Percentiles rank a stretch among this genome's conserved stretches.
Evolutionary conservation across 2,888 invertebrate species (phyloP).

Genomic region (Leucophenga maculata): DNA sequence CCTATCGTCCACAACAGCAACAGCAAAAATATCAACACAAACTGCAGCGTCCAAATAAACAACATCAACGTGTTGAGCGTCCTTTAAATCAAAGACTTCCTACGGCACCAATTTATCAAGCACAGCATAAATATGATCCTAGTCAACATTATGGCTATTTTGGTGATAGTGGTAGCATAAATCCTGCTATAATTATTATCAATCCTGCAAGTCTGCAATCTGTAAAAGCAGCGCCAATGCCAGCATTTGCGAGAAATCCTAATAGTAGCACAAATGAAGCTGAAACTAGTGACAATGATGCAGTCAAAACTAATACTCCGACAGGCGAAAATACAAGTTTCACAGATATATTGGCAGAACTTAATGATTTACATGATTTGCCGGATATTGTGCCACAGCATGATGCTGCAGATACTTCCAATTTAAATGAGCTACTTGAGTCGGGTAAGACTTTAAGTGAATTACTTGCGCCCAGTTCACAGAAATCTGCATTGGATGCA

Average conservation of each 20-base stretch:
- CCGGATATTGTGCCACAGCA: background rate
- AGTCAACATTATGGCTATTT: background rate
- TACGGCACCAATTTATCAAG: background rate
- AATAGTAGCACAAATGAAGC: background rate
- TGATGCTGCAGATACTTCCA: background rate
- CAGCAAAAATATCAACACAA: background rate
- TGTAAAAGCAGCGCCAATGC: background rate
- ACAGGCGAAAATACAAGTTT: background rate
- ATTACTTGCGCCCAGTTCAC: too few species aligned
- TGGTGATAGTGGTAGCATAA: background rate
- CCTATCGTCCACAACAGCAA: background rate
- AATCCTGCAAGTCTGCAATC: constrained; percentile 26
- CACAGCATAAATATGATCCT: background rate
- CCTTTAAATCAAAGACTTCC: background rate
- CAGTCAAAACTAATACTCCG: background rate
- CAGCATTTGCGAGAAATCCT: background rate
- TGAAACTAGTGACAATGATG: background rate
- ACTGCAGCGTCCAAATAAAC: background rate
- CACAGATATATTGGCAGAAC: background rate
- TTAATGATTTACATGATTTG: background rate
- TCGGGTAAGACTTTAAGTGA: too few species aligned
- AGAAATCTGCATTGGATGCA: too few species aligned
- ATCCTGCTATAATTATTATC: constrained; percentile 32
- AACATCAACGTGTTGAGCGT: background rate
- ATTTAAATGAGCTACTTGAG: too few species aligned